Conservation (phyloP, 2,113 vertebrate species). For the Ivindomyrus marchei region DNA sequence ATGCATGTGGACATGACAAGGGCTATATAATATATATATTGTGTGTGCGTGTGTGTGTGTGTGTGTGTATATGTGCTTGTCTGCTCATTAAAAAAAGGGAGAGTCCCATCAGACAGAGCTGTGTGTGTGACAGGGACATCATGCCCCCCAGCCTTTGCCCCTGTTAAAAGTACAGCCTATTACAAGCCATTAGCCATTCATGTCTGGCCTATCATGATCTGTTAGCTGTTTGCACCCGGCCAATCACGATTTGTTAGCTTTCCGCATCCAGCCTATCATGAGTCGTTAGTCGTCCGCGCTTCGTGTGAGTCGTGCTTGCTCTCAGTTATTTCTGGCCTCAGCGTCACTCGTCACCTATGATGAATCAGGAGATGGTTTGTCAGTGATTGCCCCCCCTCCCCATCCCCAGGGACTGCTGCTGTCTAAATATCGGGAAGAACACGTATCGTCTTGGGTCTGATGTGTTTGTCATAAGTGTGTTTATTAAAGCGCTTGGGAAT, state of each 20-base stretch:
- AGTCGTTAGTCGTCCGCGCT: not conserved
- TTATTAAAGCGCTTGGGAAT: not conserved
- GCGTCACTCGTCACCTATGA: not conserved
- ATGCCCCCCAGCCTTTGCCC: too few relatives aligned
- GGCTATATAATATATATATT: too few relatives aligned
- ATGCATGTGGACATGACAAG: slow-evolving; percentile 24
- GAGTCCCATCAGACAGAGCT: slow-evolving; percentile 45
- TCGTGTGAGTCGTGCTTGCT: not conserved
- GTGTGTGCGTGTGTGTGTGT: too few relatives aligned
- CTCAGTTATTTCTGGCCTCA: not conserved
- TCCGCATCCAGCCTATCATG: not conserved
- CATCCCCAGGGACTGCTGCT: not conserved
- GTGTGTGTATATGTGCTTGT: slow-evolving; percentile 11
- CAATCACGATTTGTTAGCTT: not conserved
- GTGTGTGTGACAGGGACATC: slow-evolving; percentile 16
- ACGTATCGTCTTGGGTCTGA: not conserved
- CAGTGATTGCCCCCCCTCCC: not conserved
- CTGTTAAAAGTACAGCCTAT: slow-evolving; percentile 10
- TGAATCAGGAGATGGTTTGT: not conserved
- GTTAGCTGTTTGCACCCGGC: not conserved
- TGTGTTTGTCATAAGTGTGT: not conserved
- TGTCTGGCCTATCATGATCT: not conserved
- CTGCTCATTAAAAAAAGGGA: slow-evolving; percentile 49
- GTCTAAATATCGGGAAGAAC: not conserved
- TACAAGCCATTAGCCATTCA: not conserved